Evolutionary conservation across 2,113 vertebrate species (phyloP).

Genomic region (Hippoglossus stenolepis): DNA sequence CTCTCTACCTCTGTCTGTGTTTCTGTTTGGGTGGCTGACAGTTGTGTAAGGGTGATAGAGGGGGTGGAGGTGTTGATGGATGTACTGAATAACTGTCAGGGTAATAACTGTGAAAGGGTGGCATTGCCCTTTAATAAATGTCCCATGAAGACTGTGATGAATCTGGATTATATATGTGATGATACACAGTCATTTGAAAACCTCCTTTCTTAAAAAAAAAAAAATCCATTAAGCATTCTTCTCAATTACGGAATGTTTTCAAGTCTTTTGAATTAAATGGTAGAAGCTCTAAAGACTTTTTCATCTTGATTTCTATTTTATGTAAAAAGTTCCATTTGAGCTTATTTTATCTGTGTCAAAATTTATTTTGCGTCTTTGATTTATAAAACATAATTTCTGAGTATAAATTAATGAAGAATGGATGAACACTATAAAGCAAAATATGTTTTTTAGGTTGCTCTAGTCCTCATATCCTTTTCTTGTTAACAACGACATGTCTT

Average conservation of each 20-base stretch:
- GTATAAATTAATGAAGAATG: too few species aligned
- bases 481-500: too few species aligned
- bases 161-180: neutral
- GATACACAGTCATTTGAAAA: neutral
- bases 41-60: slow-evolving; percentile 12
- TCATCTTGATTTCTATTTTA: too few species aligned
- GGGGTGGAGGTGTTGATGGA: slow-evolving; percentile 26
- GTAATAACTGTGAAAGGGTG: slow-evolving; percentile 42
- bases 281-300: too few species aligned
- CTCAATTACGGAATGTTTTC: neutral
- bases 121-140: slow-evolving; percentile 30
- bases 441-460: too few species aligned
- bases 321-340: too few species aligned
- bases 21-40: slow-evolving; percentile 30
- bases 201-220: neutral
- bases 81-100: slow-evolving; percentile 39
- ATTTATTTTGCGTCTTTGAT: too few species aligned
- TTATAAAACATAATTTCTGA: too few species aligned
- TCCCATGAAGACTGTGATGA: slow-evolving; percentile 8
- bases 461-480: too few species aligned
- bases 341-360: too few species aligned
- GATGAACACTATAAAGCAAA: too few species aligned
- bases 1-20: slow-evolving; percentile 10
- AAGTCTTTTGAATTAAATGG: neutral
- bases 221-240: neutral